phyloP scores from a whole-genome alignment of 2,888 invertebrate species.

The Chrysomela aeneicollis region DNA sequence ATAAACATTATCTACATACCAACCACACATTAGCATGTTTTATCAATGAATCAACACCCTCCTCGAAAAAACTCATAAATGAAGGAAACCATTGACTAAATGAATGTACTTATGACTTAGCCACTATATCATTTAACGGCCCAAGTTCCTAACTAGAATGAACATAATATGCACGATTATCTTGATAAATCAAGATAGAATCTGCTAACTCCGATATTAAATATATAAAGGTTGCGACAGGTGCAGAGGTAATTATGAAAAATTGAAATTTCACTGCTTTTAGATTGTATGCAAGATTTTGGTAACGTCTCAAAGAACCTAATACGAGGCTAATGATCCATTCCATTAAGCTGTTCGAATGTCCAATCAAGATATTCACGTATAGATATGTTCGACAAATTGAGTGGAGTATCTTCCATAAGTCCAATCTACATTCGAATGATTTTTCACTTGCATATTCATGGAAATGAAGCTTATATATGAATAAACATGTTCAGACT shows the following conservation, averaged over 20 bases:
- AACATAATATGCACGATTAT: slow-evolving; percentile 24
- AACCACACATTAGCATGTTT: not conserved
- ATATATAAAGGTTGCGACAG: slow-evolving; percentile 33
- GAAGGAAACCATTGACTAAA: slow-evolving; percentile 22
- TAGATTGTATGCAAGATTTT: slow-evolving; percentile 37
- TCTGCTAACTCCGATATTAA: slow-evolving; percentile 35
- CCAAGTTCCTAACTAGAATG: slow-evolving; percentile 33
- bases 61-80: not conserved
- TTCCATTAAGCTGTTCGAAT: not conserved
- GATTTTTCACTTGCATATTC: too few relatives aligned
- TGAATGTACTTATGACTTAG: slow-evolving; percentile 30
- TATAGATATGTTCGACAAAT: too few relatives aligned
- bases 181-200: slow-evolving; percentile 41
- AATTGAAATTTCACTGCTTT: slow-evolving; percentile 32
- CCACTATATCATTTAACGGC: slow-evolving; percentile 19
- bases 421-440: too few relatives aligned
- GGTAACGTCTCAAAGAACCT: slow-evolving; percentile 17
- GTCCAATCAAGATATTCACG: slow-evolving; percentile 13
- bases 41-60: not conserved
- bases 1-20: too few relatives aligned
- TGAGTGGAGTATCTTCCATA: too few relatives aligned
- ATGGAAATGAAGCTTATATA: too few relatives aligned
- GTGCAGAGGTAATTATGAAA: slow-evolving; percentile 37
- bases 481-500: too few relatives aligned
- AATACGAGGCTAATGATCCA: slow-evolving; percentile 13